Conservation (phyloP, 1,140 invertebrate genomes). For the Cheumatopsyche charites region DNA sequence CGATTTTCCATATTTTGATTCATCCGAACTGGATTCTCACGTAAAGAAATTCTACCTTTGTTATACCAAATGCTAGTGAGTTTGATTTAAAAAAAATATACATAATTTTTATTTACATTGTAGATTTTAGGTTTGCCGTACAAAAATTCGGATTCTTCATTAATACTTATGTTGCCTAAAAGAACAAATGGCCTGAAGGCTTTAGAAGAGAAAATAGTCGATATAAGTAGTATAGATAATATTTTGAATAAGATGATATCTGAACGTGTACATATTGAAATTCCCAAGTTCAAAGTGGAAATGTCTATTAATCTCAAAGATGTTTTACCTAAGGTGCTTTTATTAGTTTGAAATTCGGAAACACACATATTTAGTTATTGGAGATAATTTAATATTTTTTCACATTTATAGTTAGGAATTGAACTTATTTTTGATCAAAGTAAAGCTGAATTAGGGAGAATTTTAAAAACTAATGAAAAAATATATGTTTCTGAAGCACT, state of each 20-base stretch:
- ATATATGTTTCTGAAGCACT: constrained; percentile 62
- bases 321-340: constrained; percentile 53
- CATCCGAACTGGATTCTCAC: not conserved
- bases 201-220: constrained; percentile 33
- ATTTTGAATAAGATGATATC: constrained; percentile 43
- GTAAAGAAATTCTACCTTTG: not conserved
- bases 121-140: not conserved
- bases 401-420: not conserved
- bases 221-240: too few species aligned
- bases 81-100: not conserved
- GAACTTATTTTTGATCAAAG: not conserved
- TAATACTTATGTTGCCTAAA: not conserved
- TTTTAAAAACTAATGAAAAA: not conserved
- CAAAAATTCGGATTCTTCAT: not conserved
- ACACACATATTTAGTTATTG: not conserved
- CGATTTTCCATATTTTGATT: not conserved
- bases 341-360: not conserved
- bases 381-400: not conserved
- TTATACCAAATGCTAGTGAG: not conserved
- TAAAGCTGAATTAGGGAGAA: not conserved
- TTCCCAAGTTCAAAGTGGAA: constrained; percentile 70
- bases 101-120: not conserved
- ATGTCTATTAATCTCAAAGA: constrained; percentile 60
- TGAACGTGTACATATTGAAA: constrained; percentile 58
- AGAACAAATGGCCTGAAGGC: not conserved